These are phyloP conservation scores for Channa argus DNA, from an alignment of 2,113 vertebrate species.

Conservation along the genomic window DNA sequence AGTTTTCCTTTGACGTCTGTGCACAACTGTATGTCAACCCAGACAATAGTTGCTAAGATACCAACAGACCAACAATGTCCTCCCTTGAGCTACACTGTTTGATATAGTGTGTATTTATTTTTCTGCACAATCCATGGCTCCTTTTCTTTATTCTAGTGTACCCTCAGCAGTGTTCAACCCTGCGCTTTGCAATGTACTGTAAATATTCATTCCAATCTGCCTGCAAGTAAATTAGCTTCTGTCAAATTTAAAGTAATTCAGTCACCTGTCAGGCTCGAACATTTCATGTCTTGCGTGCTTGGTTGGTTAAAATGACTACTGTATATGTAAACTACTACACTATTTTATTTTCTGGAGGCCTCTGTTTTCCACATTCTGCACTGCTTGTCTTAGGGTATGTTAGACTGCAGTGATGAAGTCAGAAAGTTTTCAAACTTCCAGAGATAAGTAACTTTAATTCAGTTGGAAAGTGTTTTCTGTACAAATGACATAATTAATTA, in stretches of 20 bases:
- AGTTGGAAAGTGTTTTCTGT: neutral
- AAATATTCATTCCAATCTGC: constrained; percentile 8
- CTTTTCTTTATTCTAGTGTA: constrained; percentile 13
- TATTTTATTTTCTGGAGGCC: neutral
- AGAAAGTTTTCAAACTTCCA: constrained; percentile 18
- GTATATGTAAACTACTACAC: neutral
- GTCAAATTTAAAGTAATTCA: constrained; percentile 1
- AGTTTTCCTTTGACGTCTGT: neutral
- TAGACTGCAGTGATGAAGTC: constrained; percentile 9
- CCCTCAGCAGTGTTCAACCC: constrained; percentile 1
- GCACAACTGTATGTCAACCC: neutral
- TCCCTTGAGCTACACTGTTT: neutral
- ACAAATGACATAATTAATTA: constrained; percentile 29
- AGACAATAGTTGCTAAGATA: neutral
- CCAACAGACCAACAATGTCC: neutral
- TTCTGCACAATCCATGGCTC: neutral
- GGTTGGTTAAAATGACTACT: constrained; percentile 1
- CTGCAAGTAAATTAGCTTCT: constrained; percentile 17
- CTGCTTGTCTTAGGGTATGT: constrained; percentile 21
- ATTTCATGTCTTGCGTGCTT: constrained; percentile 17
- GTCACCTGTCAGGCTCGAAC: constrained; percentile 2
- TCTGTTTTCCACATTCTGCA: neutral
- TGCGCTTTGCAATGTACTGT: neutral
- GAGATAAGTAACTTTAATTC: constrained; percentile 5
- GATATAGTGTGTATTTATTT: neutral